These are phyloP conservation scores for Drosophila punjabiensis DNA, from an alignment of 1,140 invertebrate genomes.

Conservation along the genomic window DNA sequence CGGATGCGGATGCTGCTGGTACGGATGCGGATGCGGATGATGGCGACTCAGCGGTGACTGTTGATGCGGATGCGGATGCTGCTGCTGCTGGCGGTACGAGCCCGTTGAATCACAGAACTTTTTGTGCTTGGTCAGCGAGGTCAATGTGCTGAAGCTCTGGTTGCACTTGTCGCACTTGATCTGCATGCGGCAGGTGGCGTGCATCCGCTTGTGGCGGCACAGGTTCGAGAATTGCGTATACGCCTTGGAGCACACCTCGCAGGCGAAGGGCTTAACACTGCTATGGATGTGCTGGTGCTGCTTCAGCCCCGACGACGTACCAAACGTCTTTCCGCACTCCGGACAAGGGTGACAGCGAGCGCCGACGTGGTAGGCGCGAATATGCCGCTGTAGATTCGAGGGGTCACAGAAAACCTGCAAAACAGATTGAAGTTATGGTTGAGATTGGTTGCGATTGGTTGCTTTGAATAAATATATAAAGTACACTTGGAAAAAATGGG, in stretches of 20 bases:
- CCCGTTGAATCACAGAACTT: conserved; percentile 92
- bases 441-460: conserved; percentile 31
- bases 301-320: conserved; percentile 98
- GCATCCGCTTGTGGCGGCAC: conserved; percentile 99
- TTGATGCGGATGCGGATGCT: conserved; percentile 1
- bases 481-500: background rate
- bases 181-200: conserved; percentile 94
- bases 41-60: conserved; percentile 56
- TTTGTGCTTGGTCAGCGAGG: conserved; percentile 94
- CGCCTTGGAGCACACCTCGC: conserved; percentile 95
- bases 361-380: conserved; percentile 96
- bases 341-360: conserved; percentile 97
- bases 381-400: conserved; percentile 98
- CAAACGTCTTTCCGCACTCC: conserved; percentile 99
- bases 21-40: conserved; percentile 28
- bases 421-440: conserved; percentile 23
- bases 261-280: conserved; percentile 98
- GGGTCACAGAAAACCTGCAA: conserved; percentile 96
- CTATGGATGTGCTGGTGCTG: conserved; percentile 99
- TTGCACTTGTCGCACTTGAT: conserved; percentile 97
- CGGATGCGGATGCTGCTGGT: conserved; percentile 9
- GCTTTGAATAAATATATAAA: background rate
- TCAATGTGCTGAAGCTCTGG: conserved; percentile 95
- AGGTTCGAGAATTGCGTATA: conserved; percentile 99
- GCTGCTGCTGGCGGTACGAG: conserved; percentile 50